Evolutionary conservation across 2,113 vertebrate species (phyloP), one percentile per base, ranked within the genome.

Genomic region (Trematocara stigmaticum): DNA sequence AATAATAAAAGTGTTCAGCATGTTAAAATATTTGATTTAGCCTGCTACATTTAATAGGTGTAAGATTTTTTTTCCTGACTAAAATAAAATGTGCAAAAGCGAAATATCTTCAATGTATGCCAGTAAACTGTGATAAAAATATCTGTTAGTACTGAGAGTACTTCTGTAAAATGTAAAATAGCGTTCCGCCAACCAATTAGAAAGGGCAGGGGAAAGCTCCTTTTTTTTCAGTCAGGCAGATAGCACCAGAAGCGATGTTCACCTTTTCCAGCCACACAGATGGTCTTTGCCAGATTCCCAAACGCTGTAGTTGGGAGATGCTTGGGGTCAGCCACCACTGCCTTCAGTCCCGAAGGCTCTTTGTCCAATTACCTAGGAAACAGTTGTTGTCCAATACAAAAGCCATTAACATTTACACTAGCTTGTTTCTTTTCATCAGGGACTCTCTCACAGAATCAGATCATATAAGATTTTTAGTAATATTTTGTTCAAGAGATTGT

Each of bases 221-320:
- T 35, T 81, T 49, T 29, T 29, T 42, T 10, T 26, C 42, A 31
- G 13, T 35, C 6, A 29, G 23, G 38, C 47, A 49, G 31, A 26
- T 10, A 2, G 29, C 69, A 49, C 78, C 71, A 35, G 7, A 29
- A 53, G 38, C 38, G 26, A 1, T 34, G 5, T 31, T 84, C 85
- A 91, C 89, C 88, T 85, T 49, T 18, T 55, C 45, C 57, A 47
- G 42, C 5, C 84, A 26, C 66, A 31, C 59, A 89, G 11, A 87
- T 94, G 91, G 92, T 88, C 59, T 88, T 51, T 85, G 82, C 92
- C 91, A 80, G 56, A 38, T 66, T 79, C 95, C 95, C 96, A 96
- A 93, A 95, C 96, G 95, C 96, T 35, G 26, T 76, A 76, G 16
- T 18, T 51, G 71, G 45, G 45, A 51, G 16, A 31, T 76, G 71